Conservation (phyloP, 2,888 invertebrate genomes). For the Panopea generosa region DNA sequence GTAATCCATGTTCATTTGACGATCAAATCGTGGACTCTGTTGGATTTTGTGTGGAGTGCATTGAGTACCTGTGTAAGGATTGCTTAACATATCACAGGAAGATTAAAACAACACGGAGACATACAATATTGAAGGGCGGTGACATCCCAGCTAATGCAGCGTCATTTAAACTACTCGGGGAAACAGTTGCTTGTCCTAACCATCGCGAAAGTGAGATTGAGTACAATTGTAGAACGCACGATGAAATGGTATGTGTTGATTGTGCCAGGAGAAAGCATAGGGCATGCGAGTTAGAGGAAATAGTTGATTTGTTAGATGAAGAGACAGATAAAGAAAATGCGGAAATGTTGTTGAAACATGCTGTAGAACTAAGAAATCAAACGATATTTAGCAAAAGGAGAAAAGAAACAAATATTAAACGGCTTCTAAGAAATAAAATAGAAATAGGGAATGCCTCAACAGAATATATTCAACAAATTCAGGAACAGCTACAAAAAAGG, state of each 20-base stretch:
- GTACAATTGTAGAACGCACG: constrained; percentile 14
- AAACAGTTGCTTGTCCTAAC: not conserved
- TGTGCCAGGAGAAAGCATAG: constrained; percentile 4
- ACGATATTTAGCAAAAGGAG: no score
- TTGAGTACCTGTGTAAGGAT: constrained; percentile 9
- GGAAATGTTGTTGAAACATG: no score
- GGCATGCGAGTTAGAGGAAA: constrained; percentile 14
- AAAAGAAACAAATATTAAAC: no score
- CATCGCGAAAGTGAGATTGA: constrained; percentile 1
- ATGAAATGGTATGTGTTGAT: constrained; percentile 8
- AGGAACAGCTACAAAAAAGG: no score
- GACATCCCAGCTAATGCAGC: not conserved
- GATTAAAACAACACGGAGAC: constrained; percentile 3
- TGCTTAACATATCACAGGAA: constrained; percentile 12
- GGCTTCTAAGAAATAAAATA: no score
- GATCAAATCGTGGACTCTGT: not conserved
- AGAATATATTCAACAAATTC: no score
- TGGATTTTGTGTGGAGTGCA: constrained; percentile 11
- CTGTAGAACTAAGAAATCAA: no score
- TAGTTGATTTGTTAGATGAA: not conserved
- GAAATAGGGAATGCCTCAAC: no score
- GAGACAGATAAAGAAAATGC: no score
- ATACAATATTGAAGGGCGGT: not conserved
- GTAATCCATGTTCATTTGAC: constrained; percentile 12
- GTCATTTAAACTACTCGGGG: not conserved